These are phyloP conservation scores for Aegotheles bennettii DNA, from an alignment of 2,113 vertebrate genomes.

Conservation along the genomic window DNA sequence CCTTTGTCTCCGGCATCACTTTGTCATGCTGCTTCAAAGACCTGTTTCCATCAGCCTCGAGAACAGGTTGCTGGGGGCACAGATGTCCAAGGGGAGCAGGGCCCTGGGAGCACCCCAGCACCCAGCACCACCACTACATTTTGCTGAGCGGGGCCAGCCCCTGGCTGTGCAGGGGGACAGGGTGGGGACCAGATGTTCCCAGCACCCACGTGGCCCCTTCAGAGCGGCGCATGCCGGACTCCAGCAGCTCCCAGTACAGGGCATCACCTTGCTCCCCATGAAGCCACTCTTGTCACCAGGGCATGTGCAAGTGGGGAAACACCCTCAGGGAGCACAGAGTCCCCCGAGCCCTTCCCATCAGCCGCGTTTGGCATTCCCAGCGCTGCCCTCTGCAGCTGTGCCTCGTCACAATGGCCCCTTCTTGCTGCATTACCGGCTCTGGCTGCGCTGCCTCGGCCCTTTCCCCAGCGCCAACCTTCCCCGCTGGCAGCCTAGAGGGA, in stretches of 20 bases:
- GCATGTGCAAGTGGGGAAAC: not conserved
- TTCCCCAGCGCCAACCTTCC: not conserved
- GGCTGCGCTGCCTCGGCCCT: not conserved
- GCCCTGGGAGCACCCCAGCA: no score
- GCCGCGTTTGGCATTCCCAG: not conserved
- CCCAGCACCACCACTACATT: no score
- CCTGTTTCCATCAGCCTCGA: no score
- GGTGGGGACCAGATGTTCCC: not conserved
- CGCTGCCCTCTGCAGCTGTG: not conserved
- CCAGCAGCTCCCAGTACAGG: not conserved
- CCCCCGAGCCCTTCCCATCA: not conserved
- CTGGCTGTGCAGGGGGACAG: no score
- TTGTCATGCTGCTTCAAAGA: no score
- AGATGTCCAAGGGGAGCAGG: no score
- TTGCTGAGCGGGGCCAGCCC: no score
- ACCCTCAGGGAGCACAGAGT: not conserved
- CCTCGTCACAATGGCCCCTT: conserved; percentile 48
- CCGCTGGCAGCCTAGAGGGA: not conserved
- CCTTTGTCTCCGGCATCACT: no score
- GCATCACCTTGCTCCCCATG: not conserved
- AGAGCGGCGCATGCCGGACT: fast-evolving
- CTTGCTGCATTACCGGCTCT: not conserved
- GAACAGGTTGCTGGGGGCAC: no score
- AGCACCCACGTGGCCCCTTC: fast-evolving
- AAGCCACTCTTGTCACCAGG: not conserved